Percentiles rank a stretch among this genome's conserved stretches.
These are phyloP conservation scores for Trissolcus basalis DNA, from an alignment of 1,140 invertebrate species.

Conservation along the genomic window DNA sequence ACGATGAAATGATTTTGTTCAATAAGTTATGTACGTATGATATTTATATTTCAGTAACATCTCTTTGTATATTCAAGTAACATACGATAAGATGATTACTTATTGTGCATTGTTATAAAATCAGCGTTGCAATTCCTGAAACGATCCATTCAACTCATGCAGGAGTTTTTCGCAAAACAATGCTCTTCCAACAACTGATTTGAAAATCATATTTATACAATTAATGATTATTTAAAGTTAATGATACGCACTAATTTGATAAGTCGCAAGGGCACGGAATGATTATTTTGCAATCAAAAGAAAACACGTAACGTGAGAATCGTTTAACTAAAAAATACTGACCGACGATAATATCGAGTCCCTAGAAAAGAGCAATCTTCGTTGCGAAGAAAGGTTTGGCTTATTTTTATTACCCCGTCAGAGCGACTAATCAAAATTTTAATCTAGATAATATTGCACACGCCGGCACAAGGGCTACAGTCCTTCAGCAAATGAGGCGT, in stretches of 20 bases:
- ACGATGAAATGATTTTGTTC: conserved; percentile 27
- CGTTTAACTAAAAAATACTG: conserved; percentile 58
- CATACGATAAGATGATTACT: conserved; percentile 32
- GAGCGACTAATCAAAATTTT: conserved; percentile 59
- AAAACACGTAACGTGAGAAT: conserved; percentile 55
- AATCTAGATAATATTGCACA: conserved; percentile 74
- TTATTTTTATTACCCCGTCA: conserved; percentile 64
- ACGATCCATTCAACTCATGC: conserved; percentile 5
- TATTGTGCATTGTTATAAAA: conserved; percentile 44
- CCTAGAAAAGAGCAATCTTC: conserved; percentile 52
- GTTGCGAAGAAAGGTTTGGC: conserved; percentile 60
- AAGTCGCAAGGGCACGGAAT: conserved; percentile 10
- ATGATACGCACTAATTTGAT: conserved; percentile 16
- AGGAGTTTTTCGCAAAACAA: not conserved
- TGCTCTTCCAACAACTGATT: not conserved
- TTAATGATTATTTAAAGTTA: conserved; percentile 17
- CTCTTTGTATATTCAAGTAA: conserved; percentile 27
- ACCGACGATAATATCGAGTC: conserved; percentile 60
- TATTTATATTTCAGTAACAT: conserved; percentile 34
- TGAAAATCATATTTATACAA: not conserved
- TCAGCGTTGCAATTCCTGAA: conserved; percentile 43
- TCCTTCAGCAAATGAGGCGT: conserved; percentile 59
- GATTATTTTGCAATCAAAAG: conserved; percentile 20
- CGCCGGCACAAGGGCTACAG: conserved; percentile 68
- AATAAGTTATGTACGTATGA: conserved; percentile 32